Evolutionary conservation across 2,113 vertebrate genomes (phyloP).

Genomic region (Oncorhynchus tshawytscha): DNA sequence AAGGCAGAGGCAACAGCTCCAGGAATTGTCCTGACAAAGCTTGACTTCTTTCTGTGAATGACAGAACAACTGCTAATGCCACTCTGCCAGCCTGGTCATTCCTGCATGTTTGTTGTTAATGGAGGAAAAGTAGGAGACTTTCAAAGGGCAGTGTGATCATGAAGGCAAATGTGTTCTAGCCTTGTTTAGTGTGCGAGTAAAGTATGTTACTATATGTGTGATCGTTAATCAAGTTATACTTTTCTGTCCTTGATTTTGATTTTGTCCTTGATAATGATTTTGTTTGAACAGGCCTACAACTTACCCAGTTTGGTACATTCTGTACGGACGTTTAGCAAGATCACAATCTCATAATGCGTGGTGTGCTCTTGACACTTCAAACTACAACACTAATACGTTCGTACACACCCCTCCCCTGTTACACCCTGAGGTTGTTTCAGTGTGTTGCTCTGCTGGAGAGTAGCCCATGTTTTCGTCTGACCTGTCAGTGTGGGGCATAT

Average conservation of each 20-base stretch:
- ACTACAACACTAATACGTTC: not conserved
- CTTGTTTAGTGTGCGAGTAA: too few species aligned
- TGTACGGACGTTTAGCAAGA: too few species aligned
- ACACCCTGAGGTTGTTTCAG: constrained; percentile 2
- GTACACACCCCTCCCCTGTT: not conserved
- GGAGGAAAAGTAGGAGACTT: too few species aligned
- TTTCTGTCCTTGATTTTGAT: too few species aligned
- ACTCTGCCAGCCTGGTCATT: not conserved
- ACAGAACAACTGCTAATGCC: constrained; percentile 36
- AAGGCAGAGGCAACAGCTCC: constrained; percentile 41
- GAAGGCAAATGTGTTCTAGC: too few species aligned
- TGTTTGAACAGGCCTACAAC: too few species aligned
- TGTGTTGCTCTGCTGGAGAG: constrained; percentile 18
- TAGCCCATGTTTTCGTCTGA: not conserved
- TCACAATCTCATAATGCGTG: constrained; percentile 24
- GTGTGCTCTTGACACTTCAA: constrained; percentile 12
- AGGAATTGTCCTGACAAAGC: constrained; percentile 36
- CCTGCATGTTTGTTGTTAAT: not conserved
- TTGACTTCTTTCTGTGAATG: constrained; percentile 7
- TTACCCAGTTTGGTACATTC: too few species aligned
- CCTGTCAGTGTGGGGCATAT: constrained; percentile 15
- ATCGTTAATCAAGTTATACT: too few species aligned
- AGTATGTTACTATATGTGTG: too few species aligned
- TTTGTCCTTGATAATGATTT: too few species aligned
- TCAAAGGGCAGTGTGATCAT: too few species aligned